Evolutionary conservation across 2,888 invertebrate genomes (phyloP), one percentile per base, ranked within the genome.

Genomic region (Drosophila emarginata): DNA sequence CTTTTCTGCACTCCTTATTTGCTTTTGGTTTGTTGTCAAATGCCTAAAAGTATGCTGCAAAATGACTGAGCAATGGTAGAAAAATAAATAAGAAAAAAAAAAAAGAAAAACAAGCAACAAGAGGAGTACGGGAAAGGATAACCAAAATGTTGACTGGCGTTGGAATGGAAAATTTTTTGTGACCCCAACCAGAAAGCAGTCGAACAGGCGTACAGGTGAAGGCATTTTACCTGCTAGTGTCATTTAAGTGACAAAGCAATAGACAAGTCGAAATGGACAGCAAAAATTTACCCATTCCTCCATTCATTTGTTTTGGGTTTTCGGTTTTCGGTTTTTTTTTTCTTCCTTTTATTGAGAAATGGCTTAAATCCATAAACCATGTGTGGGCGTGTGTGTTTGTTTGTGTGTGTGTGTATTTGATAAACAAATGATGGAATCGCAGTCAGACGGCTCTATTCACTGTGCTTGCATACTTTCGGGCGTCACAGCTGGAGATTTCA

Each of bases 211-310:
- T n/a, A n/a, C n/a, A 76, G 72, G 61, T 72, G 68, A 65, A 64
- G 60, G 54, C 23, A 40, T 56, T 53, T 51, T 61, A 26, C 58
- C 58, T 50, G 63, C 58, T 64, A 63, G 57, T 61, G 23, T 36
- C 65, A 36, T 72, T 70, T 62, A 80, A 76, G 78, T 78, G 77
- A 80, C 84, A 87, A 74, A 72, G 63, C 72, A 84, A 80, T 64
- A 67, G 73, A 75, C 85, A 83, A 60, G 23, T 67, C 56, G 45
- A 82, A 68, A 66, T 61, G 53, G 52, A 45, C 53, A 26, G 67
- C 51, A 28, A 36, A 45, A 45, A 21, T 45, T 21, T 45, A 21
- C 21, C 14, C 4, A 45, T 45, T 21, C 45, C 45, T 45, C 4
- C 18, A 21, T 45, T 2, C 11, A 18, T 21, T 5, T 21, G 11